Evolutionary conservation across 1,140 invertebrate genomes (phyloP).

Genomic region (Neodiprion fabricii): DNA sequence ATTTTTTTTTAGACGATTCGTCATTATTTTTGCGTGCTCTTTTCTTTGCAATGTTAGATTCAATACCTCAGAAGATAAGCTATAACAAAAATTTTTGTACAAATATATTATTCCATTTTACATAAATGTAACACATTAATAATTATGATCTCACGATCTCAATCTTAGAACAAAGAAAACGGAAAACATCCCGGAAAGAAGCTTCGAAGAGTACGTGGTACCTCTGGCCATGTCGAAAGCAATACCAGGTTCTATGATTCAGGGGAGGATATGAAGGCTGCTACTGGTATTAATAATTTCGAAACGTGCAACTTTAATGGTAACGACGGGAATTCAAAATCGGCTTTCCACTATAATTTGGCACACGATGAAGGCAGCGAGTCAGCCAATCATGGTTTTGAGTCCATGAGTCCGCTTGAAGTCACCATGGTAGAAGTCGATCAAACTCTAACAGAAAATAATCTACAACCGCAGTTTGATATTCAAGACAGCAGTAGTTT

Average conservation of each 20-base stretch:
- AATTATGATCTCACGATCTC: too few species aligned
- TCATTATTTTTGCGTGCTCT: not conserved
- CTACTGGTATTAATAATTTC: constrained; percentile 28
- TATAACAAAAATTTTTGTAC: constrained; percentile 12
- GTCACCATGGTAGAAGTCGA: constrained; percentile 49
- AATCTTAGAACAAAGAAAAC: constrained; percentile 56
- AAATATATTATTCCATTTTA: not conserved
- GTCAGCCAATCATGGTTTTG: constrained; percentile 28
- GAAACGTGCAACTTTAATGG: constrained; percentile 20
- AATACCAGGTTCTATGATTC: constrained; percentile 56
- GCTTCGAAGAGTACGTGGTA: constrained; percentile 43
- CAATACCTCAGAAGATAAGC: not conserved
- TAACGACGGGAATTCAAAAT: constrained; percentile 20
- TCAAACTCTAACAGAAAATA: constrained; percentile 52
- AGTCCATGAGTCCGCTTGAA: constrained; percentile 41
- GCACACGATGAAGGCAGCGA: constrained; percentile 25
- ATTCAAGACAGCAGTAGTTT: constrained; percentile 19
- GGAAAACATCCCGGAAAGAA: constrained; percentile 52
- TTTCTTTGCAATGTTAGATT: constrained; percentile 13
- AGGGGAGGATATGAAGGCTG: constrained; percentile 36
- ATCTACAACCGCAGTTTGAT: constrained; percentile 31
- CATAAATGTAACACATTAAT: too few species aligned
- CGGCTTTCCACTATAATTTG: constrained; percentile 25
- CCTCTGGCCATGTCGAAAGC: constrained; percentile 42
- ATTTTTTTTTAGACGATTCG: too few species aligned